Conservation (phyloP, 2,113 vertebrate genomes). For the Chaetops frenatus region DNA sequence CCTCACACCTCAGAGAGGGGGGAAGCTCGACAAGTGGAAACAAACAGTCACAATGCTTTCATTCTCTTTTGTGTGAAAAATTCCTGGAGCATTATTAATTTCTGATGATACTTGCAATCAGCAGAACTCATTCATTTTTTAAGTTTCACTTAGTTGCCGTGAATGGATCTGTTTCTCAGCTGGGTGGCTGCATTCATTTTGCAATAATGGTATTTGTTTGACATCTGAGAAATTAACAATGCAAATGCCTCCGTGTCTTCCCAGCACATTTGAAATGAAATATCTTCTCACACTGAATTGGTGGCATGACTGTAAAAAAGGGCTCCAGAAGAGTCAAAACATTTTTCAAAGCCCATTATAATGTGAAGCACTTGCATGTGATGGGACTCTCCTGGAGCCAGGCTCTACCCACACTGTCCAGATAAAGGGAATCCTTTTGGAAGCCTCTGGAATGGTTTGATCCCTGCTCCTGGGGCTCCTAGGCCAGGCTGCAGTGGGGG, state of each 20-base stretch:
- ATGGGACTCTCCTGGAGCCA: neutral
- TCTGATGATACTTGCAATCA: conserved; percentile 28
- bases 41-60: neutral
- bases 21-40: neutral
- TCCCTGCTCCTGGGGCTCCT: neutral
- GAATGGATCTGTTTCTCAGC: conserved; percentile 53
- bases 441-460: neutral
- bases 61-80: neutral
- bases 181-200: conserved; percentile 58
- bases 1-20: neutral
- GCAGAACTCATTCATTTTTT: conserved; percentile 51
- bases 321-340: neutral
- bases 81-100: conserved; percentile 40
- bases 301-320: neutral
- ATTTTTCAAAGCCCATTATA: conserved; percentile 1
- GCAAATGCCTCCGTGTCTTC: conserved; percentile 39
- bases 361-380: neutral
- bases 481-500: neutral
- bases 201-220: conserved; percentile 62
- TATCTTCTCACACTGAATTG: conserved; percentile 6
- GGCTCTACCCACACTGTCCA: neutral
- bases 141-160: conserved; percentile 25
- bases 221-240: conserved; percentile 65
- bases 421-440: rapidly evolving
- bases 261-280: conserved; percentile 8